phyloP scores from a whole-genome alignment of 1,140 invertebrate genomes.

The Ceratosolen solmsi region DNA sequence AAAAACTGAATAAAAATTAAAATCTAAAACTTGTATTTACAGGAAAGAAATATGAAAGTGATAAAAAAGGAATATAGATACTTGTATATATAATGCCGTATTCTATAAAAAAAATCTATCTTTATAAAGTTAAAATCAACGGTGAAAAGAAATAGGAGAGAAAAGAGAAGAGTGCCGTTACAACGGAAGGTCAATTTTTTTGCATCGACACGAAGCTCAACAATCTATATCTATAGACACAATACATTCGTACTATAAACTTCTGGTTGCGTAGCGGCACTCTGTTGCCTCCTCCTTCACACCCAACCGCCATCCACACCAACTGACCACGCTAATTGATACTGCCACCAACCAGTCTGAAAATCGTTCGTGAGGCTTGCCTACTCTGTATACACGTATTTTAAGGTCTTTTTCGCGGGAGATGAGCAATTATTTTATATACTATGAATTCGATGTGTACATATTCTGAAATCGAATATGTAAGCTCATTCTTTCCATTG shows the following conservation, averaged over 20 bases:
- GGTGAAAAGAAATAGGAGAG: neutral
- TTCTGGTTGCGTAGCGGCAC: constrained; percentile 28
- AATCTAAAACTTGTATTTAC: no score
- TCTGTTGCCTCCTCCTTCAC: neutral
- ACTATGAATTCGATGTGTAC: no score
- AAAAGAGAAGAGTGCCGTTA: constrained; percentile 35
- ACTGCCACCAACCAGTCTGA: no score
- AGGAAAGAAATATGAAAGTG: no score
- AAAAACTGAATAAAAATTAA: no score
- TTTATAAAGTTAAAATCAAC: neutral
- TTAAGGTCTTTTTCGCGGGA: neutral
- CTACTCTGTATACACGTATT: neutral
- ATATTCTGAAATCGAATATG: no score
- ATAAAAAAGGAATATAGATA: no score
- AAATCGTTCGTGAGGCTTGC: constrained; percentile 23
- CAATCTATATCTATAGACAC: constrained; percentile 34
- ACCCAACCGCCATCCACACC: neutral
- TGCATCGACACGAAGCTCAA: neutral
- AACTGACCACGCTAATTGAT: constrained; percentile 23
- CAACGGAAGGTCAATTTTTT: constrained; percentile 21
- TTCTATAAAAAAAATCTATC: no score
- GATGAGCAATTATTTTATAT: no score
- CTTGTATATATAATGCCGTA: no score
- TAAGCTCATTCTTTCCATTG: no score
- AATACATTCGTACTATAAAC: constrained; percentile 44